Evolutionary conservation across 2,888 invertebrate species (phyloP).

Genomic region (Emmelina monodactyla): DNA sequence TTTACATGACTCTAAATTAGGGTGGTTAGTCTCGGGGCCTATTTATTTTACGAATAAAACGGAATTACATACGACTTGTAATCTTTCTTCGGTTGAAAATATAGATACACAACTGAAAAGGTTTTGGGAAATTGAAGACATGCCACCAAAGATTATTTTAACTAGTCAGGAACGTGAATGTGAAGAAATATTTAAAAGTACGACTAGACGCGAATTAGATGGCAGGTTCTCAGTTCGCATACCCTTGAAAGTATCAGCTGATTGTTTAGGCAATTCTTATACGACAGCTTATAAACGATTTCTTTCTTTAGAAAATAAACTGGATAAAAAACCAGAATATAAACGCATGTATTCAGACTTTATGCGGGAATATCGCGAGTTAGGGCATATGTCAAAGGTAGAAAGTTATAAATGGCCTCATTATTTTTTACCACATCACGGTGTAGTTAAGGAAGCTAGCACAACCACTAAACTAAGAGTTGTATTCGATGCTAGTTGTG

Average conservation of each 20-base stretch:
- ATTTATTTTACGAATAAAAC: no score
- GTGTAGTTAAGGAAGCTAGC: conserved; percentile 11
- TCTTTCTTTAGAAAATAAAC: background rate
- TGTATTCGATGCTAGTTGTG: conserved; percentile 16
- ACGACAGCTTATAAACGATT: background rate
- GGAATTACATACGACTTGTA: no score
- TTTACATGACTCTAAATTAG: no score
- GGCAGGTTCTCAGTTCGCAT: background rate
- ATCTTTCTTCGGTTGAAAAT: no score
- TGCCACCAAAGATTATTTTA: background rate
- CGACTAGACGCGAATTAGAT: background rate
- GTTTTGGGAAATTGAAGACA: background rate
- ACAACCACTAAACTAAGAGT: conserved; percentile 16
- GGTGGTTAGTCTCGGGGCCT: no score
- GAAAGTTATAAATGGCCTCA: background rate
- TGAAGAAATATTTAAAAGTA: background rate
- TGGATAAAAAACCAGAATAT: background rate
- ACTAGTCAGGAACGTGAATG: conserved; percentile 1
- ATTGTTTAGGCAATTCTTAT: background rate
- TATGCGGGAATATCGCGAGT: background rate
- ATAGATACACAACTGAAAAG: no score
- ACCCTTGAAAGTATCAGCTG: background rate
- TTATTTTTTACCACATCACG: conserved; percentile 13
- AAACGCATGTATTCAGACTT: background rate
- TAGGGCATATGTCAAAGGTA: background rate